A percentile compares a stretch with the other conserved stretches of the same genome.
Conservation (phyloP, 2,888 invertebrate species). For the Drosophila bunnanda region DNA sequence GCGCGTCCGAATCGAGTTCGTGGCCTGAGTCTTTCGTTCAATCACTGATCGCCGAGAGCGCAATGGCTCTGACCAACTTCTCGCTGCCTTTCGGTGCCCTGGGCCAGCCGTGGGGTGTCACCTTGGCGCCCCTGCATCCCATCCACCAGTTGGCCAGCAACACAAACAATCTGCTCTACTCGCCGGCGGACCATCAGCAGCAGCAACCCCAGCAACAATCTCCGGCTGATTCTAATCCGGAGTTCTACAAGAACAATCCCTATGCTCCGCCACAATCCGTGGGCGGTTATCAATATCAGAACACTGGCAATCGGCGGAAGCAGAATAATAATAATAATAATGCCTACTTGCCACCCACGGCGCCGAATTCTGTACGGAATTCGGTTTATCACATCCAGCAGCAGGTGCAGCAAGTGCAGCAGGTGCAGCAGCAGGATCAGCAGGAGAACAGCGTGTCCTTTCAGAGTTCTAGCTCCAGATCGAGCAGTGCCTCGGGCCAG, state of each 20-base stretch:
- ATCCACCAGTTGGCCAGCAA: conserved; percentile 84
- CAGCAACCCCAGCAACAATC: conserved; percentile 77
- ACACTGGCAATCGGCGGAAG: conserved; percentile 52
- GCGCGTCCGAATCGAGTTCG: conserved; percentile 48
- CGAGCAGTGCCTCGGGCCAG: conserved; percentile 50
- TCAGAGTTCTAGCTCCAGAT: conserved; percentile 56
- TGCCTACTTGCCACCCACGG: conserved; percentile 83
- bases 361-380: conserved; percentile 63
- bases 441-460: conserved; percentile 72
- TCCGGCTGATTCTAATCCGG: conserved; percentile 46
- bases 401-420: conserved; percentile 44
- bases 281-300: conserved; percentile 71
- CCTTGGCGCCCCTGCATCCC: conserved; percentile 82
- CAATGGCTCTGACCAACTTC: conserved; percentile 84
- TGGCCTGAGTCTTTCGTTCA: conserved; percentile 63
- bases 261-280: conserved; percentile 81
- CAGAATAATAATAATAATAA: conserved; percentile 81
- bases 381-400: conserved; percentile 75
- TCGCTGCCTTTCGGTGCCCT: conserved; percentile 83
- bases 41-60: conserved; percentile 54
- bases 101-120: conserved; percentile 83
- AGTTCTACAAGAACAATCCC: conserved; percentile 84
- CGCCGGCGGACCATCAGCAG: conserved; percentile 84
- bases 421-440: conserved; percentile 54
- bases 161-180: conserved; percentile 84